Conservation (phyloP, 2,113 vertebrate species). For the Planiliza haematocheilus region DNA sequence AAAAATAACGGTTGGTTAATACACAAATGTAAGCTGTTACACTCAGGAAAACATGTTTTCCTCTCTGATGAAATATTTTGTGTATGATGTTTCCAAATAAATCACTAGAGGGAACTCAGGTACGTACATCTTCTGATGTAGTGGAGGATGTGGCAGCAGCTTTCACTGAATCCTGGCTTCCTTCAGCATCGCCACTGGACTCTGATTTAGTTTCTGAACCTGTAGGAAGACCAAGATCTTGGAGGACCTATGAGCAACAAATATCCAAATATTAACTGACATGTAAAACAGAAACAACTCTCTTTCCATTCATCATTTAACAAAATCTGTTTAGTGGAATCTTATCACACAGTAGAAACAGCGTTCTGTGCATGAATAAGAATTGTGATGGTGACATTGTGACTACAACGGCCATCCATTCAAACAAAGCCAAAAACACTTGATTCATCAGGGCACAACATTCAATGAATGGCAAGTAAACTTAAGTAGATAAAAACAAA, state of each 20-base stretch:
- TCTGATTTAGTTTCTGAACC: slow-evolving; percentile 84
- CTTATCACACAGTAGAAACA: no score
- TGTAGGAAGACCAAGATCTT: slow-evolving; percentile 91
- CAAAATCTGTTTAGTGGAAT: no score
- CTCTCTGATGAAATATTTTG: background rate
- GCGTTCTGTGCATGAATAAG: no score
- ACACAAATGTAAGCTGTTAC: background rate
- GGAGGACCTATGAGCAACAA: slow-evolving; percentile 84
- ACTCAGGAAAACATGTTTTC: background rate
- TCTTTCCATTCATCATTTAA: background rate
- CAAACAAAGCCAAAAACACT: no score
- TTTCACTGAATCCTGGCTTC: slow-evolving; percentile 50
- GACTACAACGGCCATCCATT: no score
- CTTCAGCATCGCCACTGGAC: slow-evolving; percentile 79
- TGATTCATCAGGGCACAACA: background rate
- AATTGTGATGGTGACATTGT: no score
- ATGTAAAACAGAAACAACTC: background rate
- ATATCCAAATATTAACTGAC: background rate
- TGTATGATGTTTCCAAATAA: background rate
- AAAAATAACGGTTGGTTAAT: slow-evolving; percentile 37
- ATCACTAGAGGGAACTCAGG: background rate
- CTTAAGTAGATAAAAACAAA: background rate
- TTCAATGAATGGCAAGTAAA: no score
- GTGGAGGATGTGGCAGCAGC: slow-evolving; percentile 47
- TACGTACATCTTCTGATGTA: slow-evolving; percentile 67